A percentile compares a stretch with the other conserved stretches of the same genome.
phyloP scores from a whole-genome alignment of 2,888 invertebrate species.

The Tromatobia lineatoria region DNA sequence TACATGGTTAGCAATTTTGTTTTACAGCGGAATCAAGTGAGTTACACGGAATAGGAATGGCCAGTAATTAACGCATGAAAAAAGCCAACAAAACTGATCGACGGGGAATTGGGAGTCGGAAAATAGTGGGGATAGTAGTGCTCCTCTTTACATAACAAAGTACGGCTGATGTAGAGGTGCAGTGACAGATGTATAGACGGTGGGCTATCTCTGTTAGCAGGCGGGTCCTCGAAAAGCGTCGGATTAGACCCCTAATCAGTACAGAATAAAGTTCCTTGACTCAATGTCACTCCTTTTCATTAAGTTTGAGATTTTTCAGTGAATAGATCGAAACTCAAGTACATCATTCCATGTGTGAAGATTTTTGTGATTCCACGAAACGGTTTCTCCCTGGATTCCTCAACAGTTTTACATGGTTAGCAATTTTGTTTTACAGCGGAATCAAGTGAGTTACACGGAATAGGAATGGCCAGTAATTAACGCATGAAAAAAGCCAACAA shows the following conservation, averaged over 20 bases:
- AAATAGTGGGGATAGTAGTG: slow-evolving; percentile 6
- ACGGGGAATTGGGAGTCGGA: not conserved
- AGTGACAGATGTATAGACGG: slow-evolving; percentile 39
- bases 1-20: not conserved
- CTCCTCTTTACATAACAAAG: slow-evolving; percentile 56
- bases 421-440: not conserved
- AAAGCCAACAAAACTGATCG: not conserved
- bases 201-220: slow-evolving; percentile 60
- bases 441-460: not conserved
- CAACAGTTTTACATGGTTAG: no score
- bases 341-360: no score
- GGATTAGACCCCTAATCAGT: no score
- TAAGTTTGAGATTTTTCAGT: no score
- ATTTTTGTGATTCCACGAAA: no score
- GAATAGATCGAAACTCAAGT: no score
- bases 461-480: not conserved
- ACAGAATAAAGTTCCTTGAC: no score
- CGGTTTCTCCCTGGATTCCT: no score
- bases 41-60: not conserved
- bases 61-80: not conserved
- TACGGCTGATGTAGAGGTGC: slow-evolving; percentile 31
- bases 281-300: no score
- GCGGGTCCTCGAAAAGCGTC: slow-evolving; percentile 64
- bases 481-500: not conserved
- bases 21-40: not conserved